These are phyloP conservation scores for Lepidochrysops patricia DNA, from an alignment of 2,888 invertebrate genomes.

Conservation along the genomic window DNA sequence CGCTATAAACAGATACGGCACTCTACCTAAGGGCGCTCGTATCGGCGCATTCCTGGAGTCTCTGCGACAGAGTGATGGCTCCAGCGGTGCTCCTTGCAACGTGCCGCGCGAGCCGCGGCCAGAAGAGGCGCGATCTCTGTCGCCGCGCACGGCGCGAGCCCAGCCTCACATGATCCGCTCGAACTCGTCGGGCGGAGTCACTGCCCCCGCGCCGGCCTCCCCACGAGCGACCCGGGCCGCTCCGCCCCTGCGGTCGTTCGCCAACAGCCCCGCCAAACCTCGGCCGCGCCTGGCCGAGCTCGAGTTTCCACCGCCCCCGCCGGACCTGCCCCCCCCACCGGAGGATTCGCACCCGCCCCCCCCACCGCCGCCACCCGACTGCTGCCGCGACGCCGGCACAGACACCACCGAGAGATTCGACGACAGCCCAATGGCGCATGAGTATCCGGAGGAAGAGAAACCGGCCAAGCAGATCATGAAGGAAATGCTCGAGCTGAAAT, in stretches of 20 bases:
- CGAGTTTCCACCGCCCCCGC: slow-evolving; percentile 91
- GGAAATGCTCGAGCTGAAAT: slow-evolving; percentile 86
- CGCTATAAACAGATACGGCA: slow-evolving; percentile 96
- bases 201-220: slow-evolving; percentile 70
- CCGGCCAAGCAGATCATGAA: slow-evolving; percentile 76
- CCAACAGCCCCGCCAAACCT: slow-evolving; percentile 81
- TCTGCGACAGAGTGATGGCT: slow-evolving; percentile 82
- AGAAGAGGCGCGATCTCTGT: slow-evolving; percentile 71
- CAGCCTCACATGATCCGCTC: slow-evolving; percentile 91
- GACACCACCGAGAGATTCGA: slow-evolving; percentile 77
- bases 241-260: slow-evolving; percentile 69
- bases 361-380: slow-evolving; percentile 67
- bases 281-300: slow-evolving; percentile 86
- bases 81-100: slow-evolving; percentile 55
- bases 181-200: slow-evolving; percentile 90
- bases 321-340: slow-evolving; percentile 85
- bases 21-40: slow-evolving; percentile 95
- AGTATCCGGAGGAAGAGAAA: slow-evolving; percentile 60
- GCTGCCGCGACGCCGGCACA: slow-evolving; percentile 79
- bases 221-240: slow-evolving; percentile 50
- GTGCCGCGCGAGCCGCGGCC: slow-evolving; percentile 40
- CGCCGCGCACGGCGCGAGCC: slow-evolving; percentile 79
- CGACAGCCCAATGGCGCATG: slow-evolving; percentile 70
- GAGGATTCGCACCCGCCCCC: slow-evolving; percentile 72
- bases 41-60: slow-evolving; percentile 98